Evolutionary conservation across 2,888 invertebrate genomes (phyloP).

Genomic region (Dione vanillae): DNA sequence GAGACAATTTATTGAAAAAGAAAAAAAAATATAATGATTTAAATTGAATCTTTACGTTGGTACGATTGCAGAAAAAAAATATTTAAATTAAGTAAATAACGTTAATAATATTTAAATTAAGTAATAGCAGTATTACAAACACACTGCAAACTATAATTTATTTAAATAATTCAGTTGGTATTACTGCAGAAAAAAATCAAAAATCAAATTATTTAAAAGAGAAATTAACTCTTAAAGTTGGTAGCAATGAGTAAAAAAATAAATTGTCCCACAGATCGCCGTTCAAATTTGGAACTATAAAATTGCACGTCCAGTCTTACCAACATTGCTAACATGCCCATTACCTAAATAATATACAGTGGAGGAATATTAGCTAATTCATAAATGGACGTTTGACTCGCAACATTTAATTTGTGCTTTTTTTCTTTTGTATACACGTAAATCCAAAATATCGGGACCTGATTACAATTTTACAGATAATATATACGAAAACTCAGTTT

Average conservation of each 20-base stretch:
- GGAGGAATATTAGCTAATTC: slow-evolving; percentile 75
- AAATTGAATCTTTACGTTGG: not conserved
- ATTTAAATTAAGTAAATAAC: too few relatives aligned
- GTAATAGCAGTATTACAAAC: too few relatives aligned
- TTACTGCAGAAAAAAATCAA: not conserved
- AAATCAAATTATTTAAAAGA: not conserved
- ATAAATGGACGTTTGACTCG: slow-evolving; percentile 76
- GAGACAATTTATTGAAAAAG: slow-evolving; percentile 58
- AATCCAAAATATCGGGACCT: slow-evolving; percentile 39
- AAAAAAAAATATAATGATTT: too few relatives aligned
- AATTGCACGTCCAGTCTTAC: slow-evolving; percentile 46
- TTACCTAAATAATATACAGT: slow-evolving; percentile 77
- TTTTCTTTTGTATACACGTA: slow-evolving; percentile 29
- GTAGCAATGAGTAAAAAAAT: not conserved
- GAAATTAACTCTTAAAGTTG: not conserved
- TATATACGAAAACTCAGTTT: not conserved
- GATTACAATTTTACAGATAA: slow-evolving; percentile 23
- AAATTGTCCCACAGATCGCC: slow-evolving; percentile 30
- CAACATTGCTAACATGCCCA: slow-evolving; percentile 64
- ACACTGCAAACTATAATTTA: too few relatives aligned
- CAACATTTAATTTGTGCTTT: slow-evolving; percentile 43
- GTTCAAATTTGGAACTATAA: slow-evolving; percentile 31
- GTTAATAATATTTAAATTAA: not conserved
- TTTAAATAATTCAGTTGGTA: too few relatives aligned
- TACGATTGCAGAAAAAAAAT: not conserved